These are phyloP conservation scores for Bugulina stolonifera DNA, from an alignment of 2,888 invertebrate species.

Conservation along the genomic window DNA sequence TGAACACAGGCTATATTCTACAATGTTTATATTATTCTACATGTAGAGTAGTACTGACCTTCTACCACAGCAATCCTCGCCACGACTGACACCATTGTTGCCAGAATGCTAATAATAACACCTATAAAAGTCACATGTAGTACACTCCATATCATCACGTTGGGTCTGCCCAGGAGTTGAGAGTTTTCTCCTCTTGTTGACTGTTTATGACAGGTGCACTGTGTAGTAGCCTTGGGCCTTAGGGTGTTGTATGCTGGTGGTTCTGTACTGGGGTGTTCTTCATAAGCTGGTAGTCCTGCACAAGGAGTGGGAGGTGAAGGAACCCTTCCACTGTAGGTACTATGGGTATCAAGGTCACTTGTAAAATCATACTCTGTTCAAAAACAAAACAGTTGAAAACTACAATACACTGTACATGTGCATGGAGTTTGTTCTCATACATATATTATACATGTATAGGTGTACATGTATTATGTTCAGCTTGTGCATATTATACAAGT, in stretches of 20 bases:
- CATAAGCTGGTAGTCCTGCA: neutral
- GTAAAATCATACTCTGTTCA: too few species aligned
- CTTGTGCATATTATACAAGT: too few species aligned
- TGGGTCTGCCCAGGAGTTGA: neutral
- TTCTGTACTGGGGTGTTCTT: neutral
- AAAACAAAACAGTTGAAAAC: too few species aligned
- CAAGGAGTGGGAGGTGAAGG: neutral
- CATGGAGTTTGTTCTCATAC: too few species aligned
- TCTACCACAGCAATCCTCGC: neutral
- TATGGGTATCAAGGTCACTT: too few species aligned
- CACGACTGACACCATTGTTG: neutral
- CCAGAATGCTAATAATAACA: neutral
- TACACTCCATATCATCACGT: neutral
- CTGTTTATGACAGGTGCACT: neutral
- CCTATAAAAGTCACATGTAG: neutral
- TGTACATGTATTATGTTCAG: too few species aligned
- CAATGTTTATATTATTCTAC: too few species aligned
- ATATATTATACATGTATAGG: too few species aligned
- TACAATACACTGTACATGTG: too few species aligned
- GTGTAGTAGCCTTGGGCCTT: neutral
- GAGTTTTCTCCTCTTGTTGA: neutral
- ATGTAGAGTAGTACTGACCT: neutral
- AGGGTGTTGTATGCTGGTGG: neutral
- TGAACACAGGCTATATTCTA: too few species aligned
- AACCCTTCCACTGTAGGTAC: constrained; percentile 29